Base-by-base conservation (phyloP, 2,888 invertebrate species). In the Pegoplata infirma region DNA sequence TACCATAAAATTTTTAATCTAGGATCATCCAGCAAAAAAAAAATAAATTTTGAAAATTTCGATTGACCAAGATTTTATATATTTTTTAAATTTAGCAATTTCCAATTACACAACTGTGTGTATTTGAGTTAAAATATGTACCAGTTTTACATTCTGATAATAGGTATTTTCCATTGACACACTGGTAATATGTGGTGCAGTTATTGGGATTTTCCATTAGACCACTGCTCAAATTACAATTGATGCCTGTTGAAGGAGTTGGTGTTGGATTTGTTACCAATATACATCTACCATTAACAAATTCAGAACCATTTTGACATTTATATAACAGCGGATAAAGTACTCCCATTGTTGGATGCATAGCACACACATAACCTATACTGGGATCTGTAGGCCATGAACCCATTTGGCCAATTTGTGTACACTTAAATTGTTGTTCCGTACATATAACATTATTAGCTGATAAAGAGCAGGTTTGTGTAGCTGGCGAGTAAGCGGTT, bases 301-400 rank as follows among this genome's bases (percentile, higher is more conserved):
- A 87, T 0, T 72, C 19, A 56, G 81, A 82, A 36, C 83, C 84
- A 3, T 82, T 58, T n/a, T 68, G 80, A 69, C 87, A 88, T 32
- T 82, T 83, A 82, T 85, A 84, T 74, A 88, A 82, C 44, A 85
- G 55, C 0, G 88, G 88, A 80, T 84, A 85, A 32, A 46, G 14
- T 69, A 5, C 64, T 51, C 2, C 44, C 17, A 1, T 59, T 77
- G 6, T 47, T 28, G 0, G 1, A 82, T 59, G 81, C 74, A 19
- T 84, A 81, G 51, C 87, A 53, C 88, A 88, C 3, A 87, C 76
- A 21, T 88, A 88, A 59, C 83, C 88, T 63, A 84, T 86, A 25
- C 81, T 84, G 8, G 73, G 51, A 76, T 88, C 84, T 1, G 83
- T 76, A 0, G 83, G 61, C 88, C 88, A 88, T 1, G 80, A 81